phyloP scores from a whole-genome alignment of 2,797 vertebrate species.

The Diglossa cyanea region DNA sequence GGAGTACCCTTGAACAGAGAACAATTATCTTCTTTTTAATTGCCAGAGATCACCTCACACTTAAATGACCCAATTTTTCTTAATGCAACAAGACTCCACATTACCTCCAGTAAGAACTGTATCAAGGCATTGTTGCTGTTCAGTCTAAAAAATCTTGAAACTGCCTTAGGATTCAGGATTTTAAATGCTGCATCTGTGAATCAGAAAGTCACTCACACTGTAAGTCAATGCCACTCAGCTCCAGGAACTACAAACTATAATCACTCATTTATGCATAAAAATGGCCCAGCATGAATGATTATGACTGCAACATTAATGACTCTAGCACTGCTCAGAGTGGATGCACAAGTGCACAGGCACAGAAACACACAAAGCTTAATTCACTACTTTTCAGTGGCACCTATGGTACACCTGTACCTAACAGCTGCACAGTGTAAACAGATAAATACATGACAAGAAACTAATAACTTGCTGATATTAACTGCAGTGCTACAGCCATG shows the following conservation, averaged over 20 bases:
- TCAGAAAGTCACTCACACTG: slow-evolving; percentile 57
- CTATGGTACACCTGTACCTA: not conserved
- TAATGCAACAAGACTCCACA: not conserved
- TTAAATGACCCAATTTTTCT: not conserved
- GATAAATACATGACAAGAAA: not conserved
- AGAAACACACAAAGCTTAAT: not conserved
- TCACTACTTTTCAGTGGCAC: not conserved
- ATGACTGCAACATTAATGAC: not conserved
- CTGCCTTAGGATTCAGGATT: slow-evolving; percentile 94
- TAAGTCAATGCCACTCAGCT: slow-evolving; percentile 20
- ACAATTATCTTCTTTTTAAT: slow-evolving; percentile 44
- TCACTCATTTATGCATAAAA: not conserved
- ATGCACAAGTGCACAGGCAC: not conserved
- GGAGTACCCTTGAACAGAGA: slow-evolving; percentile 87
- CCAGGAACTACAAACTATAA: not conserved
- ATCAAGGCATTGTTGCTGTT: slow-evolving; percentile 98
- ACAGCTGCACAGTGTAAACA: not conserved
- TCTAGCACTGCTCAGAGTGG: too few species aligned
- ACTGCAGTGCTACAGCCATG: not conserved
- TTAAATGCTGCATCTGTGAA: slow-evolving; percentile 96
- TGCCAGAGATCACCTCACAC: slow-evolving; percentile 19
- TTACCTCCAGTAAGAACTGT: slow-evolving; percentile 97
- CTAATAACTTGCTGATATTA: not conserved
- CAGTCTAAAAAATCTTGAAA: slow-evolving; percentile 93
- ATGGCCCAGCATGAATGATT: not conserved